Percentiles rank a stretch among this genome's conserved stretches.
phyloP scores from a whole-genome alignment of 2,888 invertebrate genomes.

The Tromatobia lineatoria region DNA sequence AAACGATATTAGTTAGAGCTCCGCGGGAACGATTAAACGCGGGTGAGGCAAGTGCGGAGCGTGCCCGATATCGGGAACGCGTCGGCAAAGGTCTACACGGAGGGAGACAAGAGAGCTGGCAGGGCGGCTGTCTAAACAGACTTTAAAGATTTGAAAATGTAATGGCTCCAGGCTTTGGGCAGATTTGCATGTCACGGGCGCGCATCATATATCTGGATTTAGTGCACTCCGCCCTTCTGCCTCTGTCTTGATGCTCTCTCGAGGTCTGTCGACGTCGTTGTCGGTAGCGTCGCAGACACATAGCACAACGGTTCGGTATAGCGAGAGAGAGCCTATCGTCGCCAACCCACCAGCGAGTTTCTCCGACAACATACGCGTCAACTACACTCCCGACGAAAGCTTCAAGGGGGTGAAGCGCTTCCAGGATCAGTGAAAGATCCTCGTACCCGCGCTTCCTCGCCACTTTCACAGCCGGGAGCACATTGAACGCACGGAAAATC shows the following conservation, averaged over 20 bases:
- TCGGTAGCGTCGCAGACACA: slow-evolving; percentile 39
- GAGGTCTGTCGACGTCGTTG: slow-evolving; percentile 63
- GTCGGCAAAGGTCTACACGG: slow-evolving; percentile 41
- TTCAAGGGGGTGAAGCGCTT: slow-evolving; percentile 73
- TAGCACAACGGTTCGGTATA: slow-evolving; percentile 10
- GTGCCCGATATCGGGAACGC: slow-evolving; percentile 62
- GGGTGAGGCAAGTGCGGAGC: slow-evolving; percentile 51
- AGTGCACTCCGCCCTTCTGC: slow-evolving; percentile 77
- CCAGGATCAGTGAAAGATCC: slow-evolving; percentile 79
- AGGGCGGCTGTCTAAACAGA: slow-evolving; percentile 85
- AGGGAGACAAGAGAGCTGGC: slow-evolving; percentile 65
- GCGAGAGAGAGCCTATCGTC: slow-evolving; percentile 54
- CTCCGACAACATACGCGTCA: slow-evolving; percentile 61
- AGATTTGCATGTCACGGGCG: slow-evolving; percentile 85
- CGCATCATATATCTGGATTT: slow-evolving; percentile 86
- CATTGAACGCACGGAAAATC: slow-evolving; percentile 69
- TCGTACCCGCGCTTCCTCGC: slow-evolving; percentile 52
- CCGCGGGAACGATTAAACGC: slow-evolving; percentile 65
- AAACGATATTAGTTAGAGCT: slow-evolving; percentile 60
- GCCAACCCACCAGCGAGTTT: slow-evolving; percentile 66
- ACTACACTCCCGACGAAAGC: slow-evolving; percentile 71
- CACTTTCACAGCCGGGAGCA: slow-evolving; percentile 32
- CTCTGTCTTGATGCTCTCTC: slow-evolving; percentile 58
- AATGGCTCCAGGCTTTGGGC: slow-evolving; percentile 84
- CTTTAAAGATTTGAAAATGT: slow-evolving; percentile 86